phyloP scores from a whole-genome alignment of 2,113 vertebrate genomes.

The Tachysurus fulvidraco region DNA sequence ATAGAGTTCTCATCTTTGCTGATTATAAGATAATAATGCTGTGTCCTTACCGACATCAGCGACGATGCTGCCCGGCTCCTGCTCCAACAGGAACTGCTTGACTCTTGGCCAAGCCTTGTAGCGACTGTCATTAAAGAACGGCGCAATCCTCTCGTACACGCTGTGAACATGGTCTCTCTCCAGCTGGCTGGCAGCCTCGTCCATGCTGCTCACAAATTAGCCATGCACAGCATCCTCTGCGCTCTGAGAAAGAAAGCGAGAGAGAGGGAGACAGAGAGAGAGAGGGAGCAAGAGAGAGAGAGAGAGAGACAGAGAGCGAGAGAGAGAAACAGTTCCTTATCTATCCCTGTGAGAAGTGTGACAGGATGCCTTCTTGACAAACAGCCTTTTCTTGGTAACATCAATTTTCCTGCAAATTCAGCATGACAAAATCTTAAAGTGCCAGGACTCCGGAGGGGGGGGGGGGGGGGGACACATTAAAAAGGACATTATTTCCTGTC shows the following conservation, averaged over 20 bases:
- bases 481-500: too few species aligned
- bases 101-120: conserved; percentile 80
- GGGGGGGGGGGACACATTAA: too few species aligned
- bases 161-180: conserved; percentile 74
- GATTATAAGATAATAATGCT: neutral
- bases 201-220: conserved; percentile 67
- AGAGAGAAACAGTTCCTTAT: conserved; percentile 8
- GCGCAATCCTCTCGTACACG: conserved; percentile 78
- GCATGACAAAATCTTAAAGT: conserved; percentile 6
- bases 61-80: conserved; percentile 75
- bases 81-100: conserved; percentile 76
- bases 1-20: neutral
- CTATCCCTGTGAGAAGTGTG: neutral
- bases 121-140: conserved; percentile 74
- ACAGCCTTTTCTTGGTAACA: neutral
- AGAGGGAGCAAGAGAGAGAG: conserved; percentile 22
- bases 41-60: conserved; percentile 73
- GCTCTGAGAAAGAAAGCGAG: conserved; percentile 39
- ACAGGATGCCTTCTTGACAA: conserved; percentile 17
- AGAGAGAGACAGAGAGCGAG: neutral
- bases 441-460: neutral
- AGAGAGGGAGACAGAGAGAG: neutral
- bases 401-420: neutral
- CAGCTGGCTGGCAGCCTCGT: conserved; percentile 76
- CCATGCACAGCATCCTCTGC: conserved; percentile 59